phyloP scores from a whole-genome alignment of 2,888 invertebrate genomes.

The Pantelozetes paolii region DNA sequence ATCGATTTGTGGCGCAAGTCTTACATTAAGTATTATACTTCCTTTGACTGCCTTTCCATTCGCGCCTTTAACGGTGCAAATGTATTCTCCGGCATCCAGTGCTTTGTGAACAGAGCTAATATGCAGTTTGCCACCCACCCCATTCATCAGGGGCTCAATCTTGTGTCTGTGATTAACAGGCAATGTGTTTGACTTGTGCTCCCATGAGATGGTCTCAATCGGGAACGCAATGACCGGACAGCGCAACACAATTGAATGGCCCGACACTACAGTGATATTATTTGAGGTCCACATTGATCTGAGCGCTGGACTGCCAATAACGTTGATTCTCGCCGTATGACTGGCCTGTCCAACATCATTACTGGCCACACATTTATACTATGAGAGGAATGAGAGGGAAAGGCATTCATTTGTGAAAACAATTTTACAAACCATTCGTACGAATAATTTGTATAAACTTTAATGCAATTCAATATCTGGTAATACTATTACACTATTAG shows the following conservation, averaged over 20 bases:
- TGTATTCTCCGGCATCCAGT: constrained; percentile 53
- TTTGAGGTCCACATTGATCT: constrained; percentile 49
- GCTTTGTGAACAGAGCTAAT: constrained; percentile 51
- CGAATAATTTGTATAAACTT: constrained; percentile 3
- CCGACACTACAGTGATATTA: constrained; percentile 74
- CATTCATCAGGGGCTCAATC: constrained; percentile 48
- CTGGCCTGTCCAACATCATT: constrained; percentile 41
- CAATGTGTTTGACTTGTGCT: constrained; percentile 54
- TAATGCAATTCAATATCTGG: background rate
- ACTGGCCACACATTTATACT: constrained; percentile 42
- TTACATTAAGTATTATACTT: constrained; percentile 39
- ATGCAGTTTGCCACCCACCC: constrained; percentile 49
- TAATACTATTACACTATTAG: background rate
- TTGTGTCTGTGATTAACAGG: constrained; percentile 52
- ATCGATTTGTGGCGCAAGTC: constrained; percentile 47
- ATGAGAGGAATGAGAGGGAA: background rate
- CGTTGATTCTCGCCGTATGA: constrained; percentile 33
- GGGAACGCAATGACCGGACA: constrained; percentile 95
- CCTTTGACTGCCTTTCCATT: constrained; percentile 32
- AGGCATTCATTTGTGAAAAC: background rate
- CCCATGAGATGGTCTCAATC: constrained; percentile 90
- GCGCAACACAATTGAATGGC: constrained; percentile 66
- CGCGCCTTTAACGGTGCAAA: constrained; percentile 48
- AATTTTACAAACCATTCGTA: background rate
- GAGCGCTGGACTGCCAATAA: constrained; percentile 37